Conservation (phyloP, 2,113 vertebrate species). For the Pipra filicauda region DNA sequence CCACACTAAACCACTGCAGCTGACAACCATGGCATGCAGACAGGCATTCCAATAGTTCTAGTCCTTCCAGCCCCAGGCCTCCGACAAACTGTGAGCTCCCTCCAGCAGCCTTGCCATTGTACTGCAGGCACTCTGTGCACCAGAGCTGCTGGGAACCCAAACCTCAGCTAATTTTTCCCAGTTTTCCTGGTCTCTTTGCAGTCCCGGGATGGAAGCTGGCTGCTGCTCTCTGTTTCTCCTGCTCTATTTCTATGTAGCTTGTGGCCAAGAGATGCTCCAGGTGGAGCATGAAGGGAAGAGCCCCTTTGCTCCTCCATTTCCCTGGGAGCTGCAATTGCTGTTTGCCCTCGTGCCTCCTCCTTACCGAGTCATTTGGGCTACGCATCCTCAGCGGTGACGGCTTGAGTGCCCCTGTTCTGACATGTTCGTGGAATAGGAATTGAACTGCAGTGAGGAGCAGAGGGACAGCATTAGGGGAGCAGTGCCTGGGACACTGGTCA, state of each 20-base stretch:
- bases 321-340: background rate
- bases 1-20: background rate
- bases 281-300: background rate
- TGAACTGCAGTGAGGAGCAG: constrained; percentile 6
- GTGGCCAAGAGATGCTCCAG: background rate
- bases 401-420: background rate
- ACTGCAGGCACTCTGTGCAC: background rate
- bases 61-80: background rate
- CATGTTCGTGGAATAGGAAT: background rate
- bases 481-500: background rate
- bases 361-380: background rate
- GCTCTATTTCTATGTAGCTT: background rate
- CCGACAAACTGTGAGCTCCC: constrained; percentile 27
- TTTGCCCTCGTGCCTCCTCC: background rate
- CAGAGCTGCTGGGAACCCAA: background rate
- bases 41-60: background rate
- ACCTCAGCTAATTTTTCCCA: background rate
- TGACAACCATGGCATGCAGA: background rate
- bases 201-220: background rate
- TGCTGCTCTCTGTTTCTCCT: background rate
- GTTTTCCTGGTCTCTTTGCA: background rate
- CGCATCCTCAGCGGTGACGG: background rate
- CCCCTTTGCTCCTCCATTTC: background rate
- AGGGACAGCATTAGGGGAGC: background rate
- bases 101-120: background rate